Conservation (phyloP, 1,140 invertebrate genomes). For the Ectropis grisescens region DNA sequence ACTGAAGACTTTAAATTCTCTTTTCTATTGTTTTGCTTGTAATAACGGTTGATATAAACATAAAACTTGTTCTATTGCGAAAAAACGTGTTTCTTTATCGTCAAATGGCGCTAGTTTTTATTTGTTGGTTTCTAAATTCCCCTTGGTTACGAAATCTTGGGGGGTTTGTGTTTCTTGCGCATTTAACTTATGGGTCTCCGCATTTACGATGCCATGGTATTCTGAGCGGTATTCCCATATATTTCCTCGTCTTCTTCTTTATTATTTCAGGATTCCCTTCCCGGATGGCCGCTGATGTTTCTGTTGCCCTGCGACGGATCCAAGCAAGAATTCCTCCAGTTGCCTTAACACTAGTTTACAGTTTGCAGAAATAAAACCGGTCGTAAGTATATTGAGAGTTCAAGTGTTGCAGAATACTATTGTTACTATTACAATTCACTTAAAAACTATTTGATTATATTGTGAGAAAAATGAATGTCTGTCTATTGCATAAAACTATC, state of each 20-base stretch:
- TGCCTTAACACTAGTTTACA: slow-evolving; percentile 63
- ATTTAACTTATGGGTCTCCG: slow-evolving; percentile 55
- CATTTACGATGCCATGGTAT: slow-evolving; percentile 43
- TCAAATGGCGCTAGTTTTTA: slow-evolving; percentile 62
- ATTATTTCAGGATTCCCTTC: slow-evolving; percentile 36
- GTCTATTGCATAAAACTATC: slow-evolving; percentile 67
- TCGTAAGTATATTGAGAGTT: slow-evolving; percentile 48
- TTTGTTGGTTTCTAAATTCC: slow-evolving; percentile 55
- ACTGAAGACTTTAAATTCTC: slow-evolving; percentile 60
- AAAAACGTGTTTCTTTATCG: slow-evolving; percentile 70
- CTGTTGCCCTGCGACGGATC: slow-evolving; percentile 61
- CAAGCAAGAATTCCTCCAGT: slow-evolving; percentile 54
- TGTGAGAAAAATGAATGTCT: slow-evolving; percentile 46
- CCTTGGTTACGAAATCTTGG: slow-evolving; percentile 61
- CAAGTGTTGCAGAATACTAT: slow-evolving; percentile 69
- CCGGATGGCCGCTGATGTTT: slow-evolving; percentile 61
- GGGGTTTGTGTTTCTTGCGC: slow-evolving; percentile 52
- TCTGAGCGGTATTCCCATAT: slow-evolving; percentile 33
- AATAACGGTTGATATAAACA: slow-evolving; percentile 69
- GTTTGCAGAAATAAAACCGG: slow-evolving; percentile 56
- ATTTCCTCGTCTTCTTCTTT: slow-evolving; percentile 37
- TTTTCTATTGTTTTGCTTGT: slow-evolving; percentile 67
- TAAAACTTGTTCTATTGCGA: slow-evolving; percentile 71
- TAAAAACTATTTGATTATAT: slow-evolving; percentile 57
- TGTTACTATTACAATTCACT: slow-evolving; percentile 57